A percentile compares a stretch with the other conserved stretches of the same genome.
These are phyloP conservation scores for Gymnoscopelus microlampas DNA, from an alignment of 2,797 vertebrate genomes.

Conservation along the genomic window DNA sequence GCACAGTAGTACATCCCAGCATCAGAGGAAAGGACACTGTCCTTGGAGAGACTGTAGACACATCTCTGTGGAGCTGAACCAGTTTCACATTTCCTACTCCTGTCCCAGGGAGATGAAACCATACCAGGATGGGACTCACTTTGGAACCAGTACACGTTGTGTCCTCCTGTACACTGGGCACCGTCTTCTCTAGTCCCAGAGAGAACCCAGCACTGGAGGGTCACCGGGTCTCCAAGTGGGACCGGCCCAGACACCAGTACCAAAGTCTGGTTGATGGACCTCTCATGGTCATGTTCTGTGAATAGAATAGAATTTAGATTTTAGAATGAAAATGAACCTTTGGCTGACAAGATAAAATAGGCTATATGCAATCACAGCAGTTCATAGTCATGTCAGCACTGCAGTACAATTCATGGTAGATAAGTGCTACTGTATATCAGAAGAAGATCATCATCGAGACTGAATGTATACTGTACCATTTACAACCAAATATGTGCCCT, in stretches of 20 bases:
- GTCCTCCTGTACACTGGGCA: constrained; percentile 11
- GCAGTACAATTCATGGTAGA: too few relatives aligned
- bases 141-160: constrained; percentile 36
- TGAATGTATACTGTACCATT: constrained; percentile 41
- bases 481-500: constrained; percentile 28
- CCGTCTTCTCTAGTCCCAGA: background rate
- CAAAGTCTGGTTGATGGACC: too few relatives aligned
- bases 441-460: accelerated
- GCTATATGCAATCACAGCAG: too few relatives aligned
- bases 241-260: background rate
- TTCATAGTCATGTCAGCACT: too few relatives aligned
- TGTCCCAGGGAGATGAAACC: background rate
- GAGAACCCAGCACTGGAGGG: constrained; percentile 50
- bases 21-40: constrained; percentile 24
- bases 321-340: too few relatives aligned
- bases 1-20: constrained; percentile 58
- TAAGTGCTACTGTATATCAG: constrained; percentile 10
- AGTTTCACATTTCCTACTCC: constrained; percentile 2
- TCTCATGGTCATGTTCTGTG: too few relatives aligned
- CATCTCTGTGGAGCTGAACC: constrained; percentile 31
- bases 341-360: too few relatives aligned
- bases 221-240: constrained; percentile 27
- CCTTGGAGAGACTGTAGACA: constrained; percentile 38
- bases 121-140: constrained; percentile 8
- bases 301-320: too few relatives aligned